Percentiles rank a stretch among this genome's conserved stretches.
Evolutionary conservation across 2,113 vertebrate genomes (phyloP).

Genomic region (Gnathochromis pfefferi): DNA sequence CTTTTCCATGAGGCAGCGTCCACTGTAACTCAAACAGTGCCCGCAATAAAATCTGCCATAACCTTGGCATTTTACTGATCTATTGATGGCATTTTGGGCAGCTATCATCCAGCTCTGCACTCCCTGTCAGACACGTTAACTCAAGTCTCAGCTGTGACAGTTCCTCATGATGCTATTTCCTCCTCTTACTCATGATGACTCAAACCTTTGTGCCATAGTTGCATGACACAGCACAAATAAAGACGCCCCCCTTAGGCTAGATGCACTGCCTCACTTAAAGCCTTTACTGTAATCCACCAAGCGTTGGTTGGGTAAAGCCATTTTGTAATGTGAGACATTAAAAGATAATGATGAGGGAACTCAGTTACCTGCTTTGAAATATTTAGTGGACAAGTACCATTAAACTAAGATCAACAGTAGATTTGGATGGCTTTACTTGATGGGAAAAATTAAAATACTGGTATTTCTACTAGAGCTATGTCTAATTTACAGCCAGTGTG

Average conservation of each 20-base stretch:
- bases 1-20: neutral
- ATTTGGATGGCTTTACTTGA: neutral
- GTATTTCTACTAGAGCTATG: neutral
- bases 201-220: neutral
- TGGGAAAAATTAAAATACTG: neutral
- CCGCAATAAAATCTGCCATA: neutral
- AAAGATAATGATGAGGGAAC: neutral
- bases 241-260: neutral
- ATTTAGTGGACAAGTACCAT: neutral
- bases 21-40: neutral
- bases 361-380: neutral
- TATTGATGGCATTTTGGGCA: neutral
- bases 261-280: neutral
- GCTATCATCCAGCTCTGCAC: neutral
- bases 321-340: neutral
- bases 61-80: neutral
- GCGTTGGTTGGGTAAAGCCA: neutral
- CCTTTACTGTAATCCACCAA: neutral
- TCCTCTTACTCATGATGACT: conserved; percentile 9
- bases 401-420: neutral
- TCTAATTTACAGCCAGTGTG: neutral
- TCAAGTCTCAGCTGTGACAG: neutral
- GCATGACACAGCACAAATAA: neutral
- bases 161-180: neutral
- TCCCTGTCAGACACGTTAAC: neutral